A percentile compares a stretch with the other conserved stretches of the same genome.
Conservation (phyloP, 1,140 invertebrate species). For the Pogonognathellus flavescens region DNA sequence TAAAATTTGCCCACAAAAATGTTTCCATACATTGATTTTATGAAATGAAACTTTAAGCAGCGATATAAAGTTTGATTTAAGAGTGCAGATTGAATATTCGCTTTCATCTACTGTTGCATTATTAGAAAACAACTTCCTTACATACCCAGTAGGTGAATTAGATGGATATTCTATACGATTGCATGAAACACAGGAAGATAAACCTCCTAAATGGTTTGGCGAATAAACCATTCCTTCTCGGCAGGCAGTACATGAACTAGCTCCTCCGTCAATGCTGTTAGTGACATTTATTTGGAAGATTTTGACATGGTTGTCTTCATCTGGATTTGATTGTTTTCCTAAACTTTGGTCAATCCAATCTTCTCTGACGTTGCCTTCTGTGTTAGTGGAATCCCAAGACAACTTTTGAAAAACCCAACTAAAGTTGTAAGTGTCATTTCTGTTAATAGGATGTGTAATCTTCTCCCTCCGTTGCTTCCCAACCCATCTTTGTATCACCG, state of each 20-base stretch:
- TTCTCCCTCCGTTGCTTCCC: conserved; percentile 69
- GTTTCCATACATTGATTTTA: no score
- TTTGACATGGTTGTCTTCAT: conserved; percentile 70
- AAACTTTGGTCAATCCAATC: conserved; percentile 35
- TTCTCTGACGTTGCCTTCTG: conserved; percentile 40
- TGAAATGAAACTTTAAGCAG: background rate
- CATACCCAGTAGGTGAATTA: background rate
- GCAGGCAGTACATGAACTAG: conserved; percentile 73
- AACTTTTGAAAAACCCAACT: conserved; percentile 75
- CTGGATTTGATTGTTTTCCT: conserved; percentile 20
- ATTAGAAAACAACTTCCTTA: background rate
- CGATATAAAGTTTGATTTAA: no score
- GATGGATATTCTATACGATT: conserved; percentile 57
- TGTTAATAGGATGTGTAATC: conserved; percentile 70
- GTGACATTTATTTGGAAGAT: conserved; percentile 76
- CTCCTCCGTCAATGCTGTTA: conserved; percentile 75
- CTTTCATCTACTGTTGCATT: no score
- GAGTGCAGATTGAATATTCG: background rate
- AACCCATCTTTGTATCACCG: conserved; percentile 71
- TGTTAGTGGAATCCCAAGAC: conserved; percentile 67
- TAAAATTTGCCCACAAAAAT: no score
- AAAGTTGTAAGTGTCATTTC: conserved; percentile 72
- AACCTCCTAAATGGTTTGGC: background rate
- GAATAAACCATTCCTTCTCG: conserved; percentile 68
- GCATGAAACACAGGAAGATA: conserved; percentile 58